These are phyloP conservation scores for Leptosomus discolor DNA, from an alignment of 2,113 vertebrate species.

Conservation along the genomic window DNA sequence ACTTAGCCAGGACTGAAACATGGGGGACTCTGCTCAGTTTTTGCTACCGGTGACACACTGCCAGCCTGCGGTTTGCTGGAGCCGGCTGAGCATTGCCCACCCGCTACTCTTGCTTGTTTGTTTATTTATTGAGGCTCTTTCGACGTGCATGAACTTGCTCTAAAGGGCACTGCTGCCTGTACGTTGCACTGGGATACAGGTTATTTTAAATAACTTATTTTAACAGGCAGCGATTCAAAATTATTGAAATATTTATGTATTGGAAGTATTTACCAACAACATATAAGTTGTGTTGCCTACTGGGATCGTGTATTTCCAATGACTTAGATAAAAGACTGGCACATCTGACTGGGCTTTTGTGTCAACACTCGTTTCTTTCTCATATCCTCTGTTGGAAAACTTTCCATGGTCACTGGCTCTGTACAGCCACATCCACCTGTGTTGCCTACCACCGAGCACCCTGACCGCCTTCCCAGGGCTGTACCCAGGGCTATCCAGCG, in stretches of 20 bases:
- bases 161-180: neutral
- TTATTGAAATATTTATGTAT: neutral
- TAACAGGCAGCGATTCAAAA: neutral
- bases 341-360: neutral
- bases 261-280: neutral
- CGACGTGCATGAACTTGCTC: neutral
- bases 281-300: accelerated
- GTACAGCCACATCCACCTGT: neutral
- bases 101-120: neutral
- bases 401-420: accelerated
- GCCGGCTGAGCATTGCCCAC: accelerated
- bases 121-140: neutral
- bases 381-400: neutral
- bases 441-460: accelerated
- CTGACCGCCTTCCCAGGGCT: neutral
- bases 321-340: neutral
- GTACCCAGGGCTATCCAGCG: neutral
- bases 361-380: neutral
- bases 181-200: neutral
- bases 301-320: neutral
- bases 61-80: neutral
- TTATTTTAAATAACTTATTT: neutral
- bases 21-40: neutral
- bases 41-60: neutral
- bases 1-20: neutral